phyloP scores from a whole-genome alignment of 30 jellyfish, hydroid and myxozoan species.

The Rhopilema esculentum region DNA sequence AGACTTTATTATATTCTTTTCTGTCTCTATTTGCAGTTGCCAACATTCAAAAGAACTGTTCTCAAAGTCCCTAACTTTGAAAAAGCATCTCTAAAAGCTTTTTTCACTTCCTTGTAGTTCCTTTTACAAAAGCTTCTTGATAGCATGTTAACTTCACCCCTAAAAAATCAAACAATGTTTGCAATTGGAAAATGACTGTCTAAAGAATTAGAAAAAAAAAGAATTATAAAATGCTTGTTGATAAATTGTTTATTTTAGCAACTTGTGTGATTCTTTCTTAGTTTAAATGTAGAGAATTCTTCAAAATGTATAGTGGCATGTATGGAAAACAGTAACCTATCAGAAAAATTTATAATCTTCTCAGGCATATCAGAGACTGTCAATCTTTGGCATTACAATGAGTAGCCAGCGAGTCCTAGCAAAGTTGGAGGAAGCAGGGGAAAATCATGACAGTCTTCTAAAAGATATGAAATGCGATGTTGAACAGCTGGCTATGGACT shows the following conservation, averaged over 20 bases:
- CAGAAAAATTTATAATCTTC: background rate
- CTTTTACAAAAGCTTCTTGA: constrained; percentile 4
- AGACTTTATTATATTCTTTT: background rate
- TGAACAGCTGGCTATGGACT: background rate
- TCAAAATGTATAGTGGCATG: too few species aligned
- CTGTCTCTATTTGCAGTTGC: background rate
- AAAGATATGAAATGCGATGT: background rate
- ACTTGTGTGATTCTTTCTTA: too few species aligned
- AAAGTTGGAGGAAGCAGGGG: background rate
- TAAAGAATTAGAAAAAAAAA: background rate
- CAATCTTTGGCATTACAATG: background rate
- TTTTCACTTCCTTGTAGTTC: constrained; percentile 1
- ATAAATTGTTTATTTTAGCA: too few species aligned
- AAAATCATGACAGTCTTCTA: background rate
- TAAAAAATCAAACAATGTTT: background rate
- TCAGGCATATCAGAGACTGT: background rate
- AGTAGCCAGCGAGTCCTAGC: background rate
- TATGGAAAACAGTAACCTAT: background rate
- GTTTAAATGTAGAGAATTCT: too few species aligned
- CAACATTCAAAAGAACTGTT: background rate
- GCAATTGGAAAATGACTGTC: constrained; percentile 3
- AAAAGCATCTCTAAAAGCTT: constrained; percentile 9
- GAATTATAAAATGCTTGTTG: too few species aligned
- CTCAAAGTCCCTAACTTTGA: constrained; percentile 1
- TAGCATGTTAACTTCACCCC: background rate